Conservation (phyloP, 2,113 vertebrate species). For the Lathamus discolor region DNA sequence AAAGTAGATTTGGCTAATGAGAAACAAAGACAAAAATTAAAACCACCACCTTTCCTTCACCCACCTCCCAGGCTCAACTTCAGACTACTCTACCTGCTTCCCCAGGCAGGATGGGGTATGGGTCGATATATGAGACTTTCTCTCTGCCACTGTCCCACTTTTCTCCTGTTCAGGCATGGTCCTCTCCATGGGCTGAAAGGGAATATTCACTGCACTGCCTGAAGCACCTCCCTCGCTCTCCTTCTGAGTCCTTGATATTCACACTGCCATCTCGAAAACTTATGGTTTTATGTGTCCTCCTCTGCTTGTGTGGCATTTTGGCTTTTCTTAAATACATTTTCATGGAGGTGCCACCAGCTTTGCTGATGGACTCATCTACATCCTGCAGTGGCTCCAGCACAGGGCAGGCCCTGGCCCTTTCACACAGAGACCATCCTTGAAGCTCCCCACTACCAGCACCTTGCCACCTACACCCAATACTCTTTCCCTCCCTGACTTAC, state of each 20-base stretch:
- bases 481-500: background rate
- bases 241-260: background rate
- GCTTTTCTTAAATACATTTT: background rate
- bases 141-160: background rate
- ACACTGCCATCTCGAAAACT: background rate
- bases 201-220: background rate
- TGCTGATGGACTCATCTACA: background rate
- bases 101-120: background rate
- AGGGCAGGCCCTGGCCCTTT: background rate
- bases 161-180: background rate
- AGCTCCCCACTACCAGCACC: background rate
- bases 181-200: background rate
- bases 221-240: background rate
- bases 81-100: background rate
- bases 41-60: background rate
- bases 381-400: background rate
- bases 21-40: background rate
- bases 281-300: fast-evolving
- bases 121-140: background rate
- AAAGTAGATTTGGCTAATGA: background rate
- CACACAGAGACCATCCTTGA: background rate
- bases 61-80: background rate
- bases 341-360: background rate
- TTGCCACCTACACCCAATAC: background rate
- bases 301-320: background rate